phyloP scores from a whole-genome alignment of 2,113 vertebrate genomes.

The Prinia subflava region DNA sequence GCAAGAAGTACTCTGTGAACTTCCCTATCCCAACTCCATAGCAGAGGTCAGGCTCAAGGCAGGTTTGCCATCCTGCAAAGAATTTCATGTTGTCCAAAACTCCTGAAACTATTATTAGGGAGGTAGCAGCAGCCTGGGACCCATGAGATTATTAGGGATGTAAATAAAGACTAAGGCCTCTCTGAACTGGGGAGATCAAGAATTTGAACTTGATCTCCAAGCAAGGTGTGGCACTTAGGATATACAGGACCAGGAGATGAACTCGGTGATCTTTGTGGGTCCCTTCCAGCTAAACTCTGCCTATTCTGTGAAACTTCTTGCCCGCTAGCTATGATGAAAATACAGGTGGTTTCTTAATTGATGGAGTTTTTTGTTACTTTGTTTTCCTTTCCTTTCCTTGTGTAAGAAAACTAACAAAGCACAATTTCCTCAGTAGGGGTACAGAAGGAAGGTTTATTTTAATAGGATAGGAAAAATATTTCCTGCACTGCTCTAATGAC shows the following conservation, averaged over 20 bases:
- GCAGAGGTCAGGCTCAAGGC: accelerated
- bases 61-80: background rate
- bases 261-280: background rate
- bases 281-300: background rate
- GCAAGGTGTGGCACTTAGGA: background rate
- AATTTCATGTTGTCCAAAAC: background rate
- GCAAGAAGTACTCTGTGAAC: background rate
- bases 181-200: background rate
- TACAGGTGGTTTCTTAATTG: background rate
- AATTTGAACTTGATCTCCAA: background rate
- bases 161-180: background rate
- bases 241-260: background rate
- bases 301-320: background rate
- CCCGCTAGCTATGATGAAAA: background rate
- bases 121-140: background rate
- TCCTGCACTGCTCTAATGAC: background rate
- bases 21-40: background rate
- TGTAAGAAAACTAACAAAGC: background rate
- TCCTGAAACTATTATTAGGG: background rate
- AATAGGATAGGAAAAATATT: background rate
- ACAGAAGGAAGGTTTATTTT: background rate
- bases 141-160: background rate
- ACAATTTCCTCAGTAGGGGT: background rate
- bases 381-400: background rate
- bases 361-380: background rate